Conservation (phyloP, 2,113 vertebrate genomes). For the Suricata suricatta region DNA sequence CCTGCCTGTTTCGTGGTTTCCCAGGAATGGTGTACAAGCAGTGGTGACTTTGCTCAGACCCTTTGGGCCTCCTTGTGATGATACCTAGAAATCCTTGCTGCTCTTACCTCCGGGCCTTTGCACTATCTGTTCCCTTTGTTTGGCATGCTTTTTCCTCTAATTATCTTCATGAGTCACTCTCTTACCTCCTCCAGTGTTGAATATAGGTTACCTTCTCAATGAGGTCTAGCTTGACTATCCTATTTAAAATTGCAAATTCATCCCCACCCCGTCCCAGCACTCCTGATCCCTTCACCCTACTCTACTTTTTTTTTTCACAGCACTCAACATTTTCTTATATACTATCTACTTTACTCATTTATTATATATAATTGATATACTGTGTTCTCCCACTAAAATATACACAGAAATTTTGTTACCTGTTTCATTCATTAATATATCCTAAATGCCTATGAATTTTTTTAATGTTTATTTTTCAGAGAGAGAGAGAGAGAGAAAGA, state of each 20-base stretch:
- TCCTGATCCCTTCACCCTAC: not conserved
- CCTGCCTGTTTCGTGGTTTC: not conserved
- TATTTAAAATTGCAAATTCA: not conserved
- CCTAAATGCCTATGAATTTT: not conserved
- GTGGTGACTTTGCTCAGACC: not conserved
- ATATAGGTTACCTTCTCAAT: not conserved
- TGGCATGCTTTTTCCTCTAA: not conserved
- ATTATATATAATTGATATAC: not conserved
- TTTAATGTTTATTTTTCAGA: too few species aligned
- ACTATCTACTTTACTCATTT: not conserved
- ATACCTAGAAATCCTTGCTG: not conserved
- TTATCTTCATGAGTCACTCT: not conserved
- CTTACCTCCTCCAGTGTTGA: not conserved
- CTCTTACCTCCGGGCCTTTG: not conserved
- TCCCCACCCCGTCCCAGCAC: not conserved
- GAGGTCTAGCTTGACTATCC: not conserved
- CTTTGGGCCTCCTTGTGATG: not conserved
- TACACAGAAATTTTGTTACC: not conserved
- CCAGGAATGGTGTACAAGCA: not conserved
- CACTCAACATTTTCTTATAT: not conserved
- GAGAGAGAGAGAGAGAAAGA: too few species aligned
- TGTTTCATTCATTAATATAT: not conserved
- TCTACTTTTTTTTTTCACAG: not conserved
- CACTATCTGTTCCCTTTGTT: not conserved
- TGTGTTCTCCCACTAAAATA: not conserved